Evolutionary conservation across 2,888 invertebrate species (phyloP).

Genomic region (Myathropa florea): DNA sequence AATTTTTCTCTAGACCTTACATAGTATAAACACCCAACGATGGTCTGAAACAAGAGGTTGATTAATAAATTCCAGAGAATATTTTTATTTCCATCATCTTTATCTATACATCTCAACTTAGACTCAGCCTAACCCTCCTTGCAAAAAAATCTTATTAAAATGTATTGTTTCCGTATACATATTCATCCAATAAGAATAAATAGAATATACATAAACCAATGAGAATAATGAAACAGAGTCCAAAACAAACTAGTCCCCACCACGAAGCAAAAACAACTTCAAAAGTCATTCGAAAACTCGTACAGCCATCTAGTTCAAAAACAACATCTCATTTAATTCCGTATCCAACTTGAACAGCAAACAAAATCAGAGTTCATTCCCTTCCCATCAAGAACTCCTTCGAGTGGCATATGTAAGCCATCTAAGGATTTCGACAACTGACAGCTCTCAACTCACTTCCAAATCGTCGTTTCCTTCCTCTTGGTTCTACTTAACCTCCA

Average conservation of each 20-base stretch:
- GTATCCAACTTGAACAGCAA: background rate
- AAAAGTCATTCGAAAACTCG: background rate
- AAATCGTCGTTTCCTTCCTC: slow-evolving; percentile 10
- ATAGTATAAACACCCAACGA: too few species aligned
- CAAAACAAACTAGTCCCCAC: background rate
- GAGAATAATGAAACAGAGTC: too few species aligned
- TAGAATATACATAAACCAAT: too few species aligned
- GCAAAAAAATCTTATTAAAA: too few species aligned
- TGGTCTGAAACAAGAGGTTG: too few species aligned
- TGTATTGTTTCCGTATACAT: too few species aligned
- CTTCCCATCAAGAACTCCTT: slow-evolving; percentile 20
- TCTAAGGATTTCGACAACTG: slow-evolving; percentile 41
- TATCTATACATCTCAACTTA: too few species aligned
- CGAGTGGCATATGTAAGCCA: slow-evolving; percentile 56
- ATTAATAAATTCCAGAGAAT: too few species aligned
- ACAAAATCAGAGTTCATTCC: slow-evolving; percentile 16
- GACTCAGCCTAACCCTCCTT: too few species aligned
- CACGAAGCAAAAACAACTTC: background rate
- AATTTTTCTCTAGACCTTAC: too few species aligned
- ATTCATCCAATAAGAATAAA: too few species aligned
- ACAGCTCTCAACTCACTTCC: slow-evolving; percentile 61
- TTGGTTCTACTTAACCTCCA: background rate
- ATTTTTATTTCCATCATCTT: too few species aligned
- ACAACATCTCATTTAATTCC: slow-evolving; percentile 17
- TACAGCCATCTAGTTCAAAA: background rate